phyloP scores from a whole-genome alignment of 2,888 invertebrate genomes.

The Diaperis boleti region DNA sequence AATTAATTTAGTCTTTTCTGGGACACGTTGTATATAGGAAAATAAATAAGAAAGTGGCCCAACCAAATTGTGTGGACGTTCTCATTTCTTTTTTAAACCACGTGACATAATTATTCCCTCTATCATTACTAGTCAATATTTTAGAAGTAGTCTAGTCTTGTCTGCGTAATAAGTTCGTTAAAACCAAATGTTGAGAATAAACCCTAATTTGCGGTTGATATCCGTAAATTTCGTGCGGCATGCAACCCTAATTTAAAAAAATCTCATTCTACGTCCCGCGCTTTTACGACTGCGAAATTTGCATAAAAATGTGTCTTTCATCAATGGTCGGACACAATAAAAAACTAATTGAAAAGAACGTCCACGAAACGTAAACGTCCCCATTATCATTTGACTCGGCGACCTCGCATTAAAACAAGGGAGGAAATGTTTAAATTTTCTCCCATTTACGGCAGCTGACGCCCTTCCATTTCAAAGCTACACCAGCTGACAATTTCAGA shows the following conservation, averaged over 20 bases:
- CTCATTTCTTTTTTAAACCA: no score
- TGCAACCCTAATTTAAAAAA: conserved; percentile 34
- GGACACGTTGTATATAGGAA: no score
- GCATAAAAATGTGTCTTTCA: conserved; percentile 35
- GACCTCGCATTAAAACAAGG: conserved; percentile 47
- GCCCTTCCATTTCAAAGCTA: conserved; percentile 38
- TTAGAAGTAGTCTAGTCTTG: no score
- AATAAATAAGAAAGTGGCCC: no score
- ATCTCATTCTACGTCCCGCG: conserved; percentile 37
- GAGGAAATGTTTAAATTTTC: conserved; percentile 52
- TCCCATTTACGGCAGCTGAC: conserved; percentile 43
- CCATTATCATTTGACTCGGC: conserved; percentile 18
- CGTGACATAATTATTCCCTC: no score
- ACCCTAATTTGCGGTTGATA: conserved; percentile 6
- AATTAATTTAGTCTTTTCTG: no score
- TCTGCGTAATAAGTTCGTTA: no score
- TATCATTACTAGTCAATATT: no score
- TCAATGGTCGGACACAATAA: conserved; percentile 17
- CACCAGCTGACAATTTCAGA: conserved; percentile 50
- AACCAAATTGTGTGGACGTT: no score
- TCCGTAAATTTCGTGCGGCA: conserved; percentile 9
- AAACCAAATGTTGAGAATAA: no score
- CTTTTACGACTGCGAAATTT: conserved; percentile 35
- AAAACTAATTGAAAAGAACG: conserved; percentile 24
- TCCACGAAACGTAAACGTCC: conserved; percentile 5